These are phyloP conservation scores for Planococcus citri DNA, from an alignment of 1,140 invertebrate species.

Conservation along the genomic window DNA sequence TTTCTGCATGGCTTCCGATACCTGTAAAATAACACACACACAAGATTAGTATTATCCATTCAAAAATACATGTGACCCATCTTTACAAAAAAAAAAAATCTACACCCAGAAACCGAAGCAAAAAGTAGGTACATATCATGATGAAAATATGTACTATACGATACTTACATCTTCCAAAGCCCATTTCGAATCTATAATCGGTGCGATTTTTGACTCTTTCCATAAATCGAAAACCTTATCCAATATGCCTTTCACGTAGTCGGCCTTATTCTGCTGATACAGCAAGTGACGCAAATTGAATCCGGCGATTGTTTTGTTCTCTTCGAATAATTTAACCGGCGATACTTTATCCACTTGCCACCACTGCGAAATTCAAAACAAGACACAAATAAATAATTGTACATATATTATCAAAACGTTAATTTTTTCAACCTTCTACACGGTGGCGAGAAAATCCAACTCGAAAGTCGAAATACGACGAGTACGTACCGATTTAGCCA, in stretches of 20 bases:
- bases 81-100: too few relatives aligned
- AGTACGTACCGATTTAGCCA: constrained; percentile 63
- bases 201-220: constrained; percentile 62
- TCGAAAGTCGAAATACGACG: too few relatives aligned
- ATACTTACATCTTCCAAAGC: constrained; percentile 68
- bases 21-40: too few relatives aligned
- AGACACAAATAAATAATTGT: background rate
- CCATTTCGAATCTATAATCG: constrained; percentile 70
- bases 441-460: too few relatives aligned
- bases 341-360: constrained; percentile 84
- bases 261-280: constrained; percentile 61
- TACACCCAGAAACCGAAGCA: too few relatives aligned
- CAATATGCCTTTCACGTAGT: constrained; percentile 53
- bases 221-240: constrained; percentile 61
- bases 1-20: constrained; percentile 78
- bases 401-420: background rate
- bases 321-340: constrained; percentile 75
- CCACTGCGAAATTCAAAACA: constrained; percentile 46
- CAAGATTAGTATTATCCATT: constrained; percentile 21
- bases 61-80: too few relatives aligned
- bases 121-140: too few relatives aligned
- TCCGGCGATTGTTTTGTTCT: constrained; percentile 71
- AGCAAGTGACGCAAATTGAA: constrained; percentile 73
- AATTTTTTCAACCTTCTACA: background rate
- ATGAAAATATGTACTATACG: background rate